phyloP scores from a whole-genome alignment of 2,113 vertebrate genomes.

The Burhinus oedicnemus region DNA sequence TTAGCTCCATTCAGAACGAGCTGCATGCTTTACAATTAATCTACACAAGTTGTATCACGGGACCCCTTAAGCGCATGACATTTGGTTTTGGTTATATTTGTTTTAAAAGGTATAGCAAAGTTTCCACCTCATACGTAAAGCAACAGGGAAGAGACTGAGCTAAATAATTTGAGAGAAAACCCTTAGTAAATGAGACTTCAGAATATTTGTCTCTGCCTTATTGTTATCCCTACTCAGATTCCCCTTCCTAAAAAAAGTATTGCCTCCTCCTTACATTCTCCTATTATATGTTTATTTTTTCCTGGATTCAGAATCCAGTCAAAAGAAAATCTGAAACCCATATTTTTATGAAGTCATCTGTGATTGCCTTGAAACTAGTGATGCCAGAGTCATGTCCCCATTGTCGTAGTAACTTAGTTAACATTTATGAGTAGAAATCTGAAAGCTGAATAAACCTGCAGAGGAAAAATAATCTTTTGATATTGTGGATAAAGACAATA shows the following conservation, averaged over 20 bases:
- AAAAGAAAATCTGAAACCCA: background rate
- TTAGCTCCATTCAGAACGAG: background rate
- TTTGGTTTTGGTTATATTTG: background rate
- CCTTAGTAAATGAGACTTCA: background rate
- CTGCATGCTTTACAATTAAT: background rate
- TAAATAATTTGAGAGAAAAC: background rate
- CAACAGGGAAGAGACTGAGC: background rate
- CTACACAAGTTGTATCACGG: background rate
- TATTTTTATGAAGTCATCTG: background rate
- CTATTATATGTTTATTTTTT: background rate
- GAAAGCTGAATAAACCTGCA: background rate
- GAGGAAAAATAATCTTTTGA: background rate
- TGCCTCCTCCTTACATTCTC: background rate
- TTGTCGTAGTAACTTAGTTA: background rate
- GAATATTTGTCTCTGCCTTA: background rate
- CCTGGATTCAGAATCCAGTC: background rate
- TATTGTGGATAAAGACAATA: background rate
- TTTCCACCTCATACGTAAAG: too few relatives aligned
- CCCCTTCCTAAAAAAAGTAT: background rate
- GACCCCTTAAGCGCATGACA: background rate
- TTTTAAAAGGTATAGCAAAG: background rate
- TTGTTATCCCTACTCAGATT: background rate
- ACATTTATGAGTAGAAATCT: background rate
- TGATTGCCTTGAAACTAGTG: background rate
- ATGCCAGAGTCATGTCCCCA: background rate